Conservation (phyloP, 2,113 vertebrate species). For the Sinosuthora webbiana region DNA sequence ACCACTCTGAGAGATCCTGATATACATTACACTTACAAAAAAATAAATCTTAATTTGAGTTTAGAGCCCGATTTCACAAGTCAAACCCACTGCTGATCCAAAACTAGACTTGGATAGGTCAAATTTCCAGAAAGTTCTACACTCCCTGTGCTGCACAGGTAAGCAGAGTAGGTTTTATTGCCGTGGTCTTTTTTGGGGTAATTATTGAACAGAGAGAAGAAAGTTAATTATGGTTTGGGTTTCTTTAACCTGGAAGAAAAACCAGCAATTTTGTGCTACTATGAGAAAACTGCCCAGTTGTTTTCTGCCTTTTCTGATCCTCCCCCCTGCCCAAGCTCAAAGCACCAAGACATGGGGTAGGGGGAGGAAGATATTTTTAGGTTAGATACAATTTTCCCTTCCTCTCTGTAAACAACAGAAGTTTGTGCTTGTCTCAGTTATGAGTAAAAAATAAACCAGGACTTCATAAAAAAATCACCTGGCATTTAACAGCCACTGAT, state of each 20-base stretch:
- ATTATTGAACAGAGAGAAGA: neutral
- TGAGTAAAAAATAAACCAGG: neutral
- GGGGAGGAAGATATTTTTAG: neutral
- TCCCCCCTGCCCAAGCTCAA: neutral
- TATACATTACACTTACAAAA: neutral
- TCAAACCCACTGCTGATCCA: neutral
- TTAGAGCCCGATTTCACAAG: neutral
- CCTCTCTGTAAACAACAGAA: neutral
- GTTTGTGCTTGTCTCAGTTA: neutral
- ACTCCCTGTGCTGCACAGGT: neutral
- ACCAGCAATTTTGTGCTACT: neutral
- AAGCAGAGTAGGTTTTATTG: neutral
- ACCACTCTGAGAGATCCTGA: neutral
- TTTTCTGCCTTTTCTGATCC: neutral
- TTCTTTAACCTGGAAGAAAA: neutral
- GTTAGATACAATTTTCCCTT: neutral
- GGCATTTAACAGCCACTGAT: neutral
- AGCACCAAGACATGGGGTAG: neutral
- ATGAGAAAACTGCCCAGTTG: neutral
- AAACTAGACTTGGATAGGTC: neutral
- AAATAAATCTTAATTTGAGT: neutral
- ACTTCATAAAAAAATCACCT: neutral
- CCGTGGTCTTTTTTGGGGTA: neutral
- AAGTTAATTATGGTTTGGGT: neutral
- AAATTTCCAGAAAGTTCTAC: neutral